Base-by-base conservation (phyloP, 2,113 vertebrate genomes). In the Archocentrus centrarchus region DNA sequence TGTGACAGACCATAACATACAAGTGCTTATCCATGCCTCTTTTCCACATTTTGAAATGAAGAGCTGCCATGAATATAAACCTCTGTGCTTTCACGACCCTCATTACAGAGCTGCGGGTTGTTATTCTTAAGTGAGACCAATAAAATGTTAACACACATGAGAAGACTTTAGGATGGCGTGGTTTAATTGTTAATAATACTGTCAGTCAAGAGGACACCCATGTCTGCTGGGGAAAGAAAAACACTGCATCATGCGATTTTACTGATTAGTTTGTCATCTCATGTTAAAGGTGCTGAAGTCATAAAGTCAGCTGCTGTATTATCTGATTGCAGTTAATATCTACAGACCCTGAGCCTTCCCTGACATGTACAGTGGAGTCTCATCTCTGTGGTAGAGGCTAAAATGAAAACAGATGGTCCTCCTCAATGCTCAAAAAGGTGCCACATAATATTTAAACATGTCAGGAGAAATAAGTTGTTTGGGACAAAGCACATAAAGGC, bases 311-410 rank as follows among this genome's bases (percentile, higher is more conserved):
- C 78, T 41, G 57, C 77, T 39, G 17, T 24, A 53, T 39, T 79
- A 82, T 89, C 83, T 90, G 88, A 89, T 89, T 91, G 81, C 63
- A 91, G 80, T 89, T 87, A 84, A 86, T 84, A 35, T 44, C 55
- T 27, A 7, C 35, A 70, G 62, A 64, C 44, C 59, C 47, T 27
- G 53, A 86, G 66, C 66, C 20, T 6, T 80, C 41, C 5, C 35
- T 84, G 75, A 87, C 83, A 79, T 15, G n/a, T 79, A 81, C 30
- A 60, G 66, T 27, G 58, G 73, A 86, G 76, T 61, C 35, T 37
- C 68, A 59, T 88, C 75, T 76, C 59, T 59, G 59, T 59, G 7
- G 59, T 39, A 27, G 79, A 79, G 32, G 76, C 75, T 88, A 70
- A 84, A 84, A 86, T 84, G 78, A 81, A 89, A 91, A 83, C 80